phyloP scores from a whole-genome alignment of 2,888 invertebrate genomes.

The Leucania comma region DNA sequence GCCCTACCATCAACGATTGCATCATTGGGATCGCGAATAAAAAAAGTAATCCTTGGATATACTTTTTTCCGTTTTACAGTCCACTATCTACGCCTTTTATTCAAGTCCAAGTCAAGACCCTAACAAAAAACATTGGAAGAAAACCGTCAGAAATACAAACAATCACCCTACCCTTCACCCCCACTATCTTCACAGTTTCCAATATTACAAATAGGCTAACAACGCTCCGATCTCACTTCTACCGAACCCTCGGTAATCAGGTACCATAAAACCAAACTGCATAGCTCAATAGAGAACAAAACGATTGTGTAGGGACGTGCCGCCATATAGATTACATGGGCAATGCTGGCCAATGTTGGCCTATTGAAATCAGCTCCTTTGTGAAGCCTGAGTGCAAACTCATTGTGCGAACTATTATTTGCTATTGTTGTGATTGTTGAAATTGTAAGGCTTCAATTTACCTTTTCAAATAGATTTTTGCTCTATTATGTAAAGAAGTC shows the following conservation, averaged over 20 bases:
- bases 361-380: slow-evolving; percentile 43
- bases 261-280: slow-evolving; percentile 26
- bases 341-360: slow-evolving; percentile 10
- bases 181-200: neutral
- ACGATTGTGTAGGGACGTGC: slow-evolving; percentile 36
- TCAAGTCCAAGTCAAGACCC: too few species aligned
- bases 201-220: neutral
- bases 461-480: neutral
- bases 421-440: slow-evolving; percentile 28
- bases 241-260: neutral
- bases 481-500: neutral
- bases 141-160: neutral
- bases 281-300: slow-evolving; percentile 3
- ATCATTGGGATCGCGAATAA: too few species aligned
- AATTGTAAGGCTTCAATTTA: slow-evolving; percentile 3
- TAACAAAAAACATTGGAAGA: neutral
- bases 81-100: too few species aligned
- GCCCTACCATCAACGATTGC: too few species aligned
- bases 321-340: slow-evolving; percentile 19
- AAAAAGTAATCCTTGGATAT: too few species aligned
- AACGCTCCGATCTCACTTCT: slow-evolving; percentile 21
- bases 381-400: neutral
- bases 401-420: slow-evolving; percentile 29
- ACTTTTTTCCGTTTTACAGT: too few species aligned
- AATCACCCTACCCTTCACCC: neutral